These are phyloP conservation scores for Neofelis nebulosa DNA, from an alignment of 2,113 vertebrate genomes.

Conservation along the genomic window DNA sequence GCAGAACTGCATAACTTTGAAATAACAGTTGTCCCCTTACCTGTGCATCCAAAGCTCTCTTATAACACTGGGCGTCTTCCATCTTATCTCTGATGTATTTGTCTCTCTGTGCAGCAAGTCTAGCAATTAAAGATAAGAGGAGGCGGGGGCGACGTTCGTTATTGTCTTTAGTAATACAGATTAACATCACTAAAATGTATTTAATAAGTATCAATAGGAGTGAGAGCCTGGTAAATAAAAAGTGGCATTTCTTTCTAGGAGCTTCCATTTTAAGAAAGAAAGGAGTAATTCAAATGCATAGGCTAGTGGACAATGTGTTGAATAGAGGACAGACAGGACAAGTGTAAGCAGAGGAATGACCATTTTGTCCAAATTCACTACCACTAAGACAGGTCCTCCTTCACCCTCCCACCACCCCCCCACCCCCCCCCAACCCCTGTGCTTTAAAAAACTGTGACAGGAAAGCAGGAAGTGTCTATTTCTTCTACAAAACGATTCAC, in stretches of 20 bases:
- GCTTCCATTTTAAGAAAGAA: constrained; percentile 22
- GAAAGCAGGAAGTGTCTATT: not conserved
- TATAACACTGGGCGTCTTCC: constrained; percentile 82
- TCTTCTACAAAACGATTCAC: not conserved
- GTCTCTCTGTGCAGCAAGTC: constrained; percentile 83
- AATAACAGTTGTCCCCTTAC: constrained; percentile 69
- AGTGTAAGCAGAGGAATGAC: not conserved
- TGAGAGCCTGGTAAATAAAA: not conserved
- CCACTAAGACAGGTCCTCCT: not conserved
- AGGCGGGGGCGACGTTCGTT: not conserved
- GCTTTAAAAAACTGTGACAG: not conserved
- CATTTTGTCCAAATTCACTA: not conserved
- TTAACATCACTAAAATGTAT: not conserved
- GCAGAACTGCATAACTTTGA: not conserved
- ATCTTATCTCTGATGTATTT: constrained; percentile 84
- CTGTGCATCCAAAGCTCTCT: constrained; percentile 87
- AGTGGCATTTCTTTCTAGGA: not conserved
- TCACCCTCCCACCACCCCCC: too few species aligned
- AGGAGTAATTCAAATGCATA: not conserved
- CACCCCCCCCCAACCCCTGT: rapidly evolving
- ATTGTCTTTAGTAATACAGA: not conserved
- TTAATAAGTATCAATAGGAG: constrained; percentile 8
- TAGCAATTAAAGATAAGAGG: constrained; percentile 72
- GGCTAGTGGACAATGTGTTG: not conserved
- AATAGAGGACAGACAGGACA: not conserved